These are phyloP conservation scores for Gulo gulo DNA, from an alignment of 2,113 vertebrate genomes.

Conservation along the genomic window DNA sequence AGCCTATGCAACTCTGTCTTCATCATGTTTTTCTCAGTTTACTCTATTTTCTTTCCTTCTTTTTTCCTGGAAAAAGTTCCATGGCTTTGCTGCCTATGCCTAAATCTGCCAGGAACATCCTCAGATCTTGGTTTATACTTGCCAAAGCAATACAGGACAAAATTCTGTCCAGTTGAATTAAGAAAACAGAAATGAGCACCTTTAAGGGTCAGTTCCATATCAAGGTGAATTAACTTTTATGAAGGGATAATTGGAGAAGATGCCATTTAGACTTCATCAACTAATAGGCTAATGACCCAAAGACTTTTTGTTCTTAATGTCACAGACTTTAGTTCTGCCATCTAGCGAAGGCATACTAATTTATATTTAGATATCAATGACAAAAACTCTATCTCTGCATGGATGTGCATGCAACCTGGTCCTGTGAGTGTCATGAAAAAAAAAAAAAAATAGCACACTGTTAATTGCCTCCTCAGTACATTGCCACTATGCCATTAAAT, in stretches of 20 bases:
- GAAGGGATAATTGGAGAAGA: neutral
- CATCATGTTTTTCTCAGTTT: constrained; percentile 24
- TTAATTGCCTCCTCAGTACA: neutral
- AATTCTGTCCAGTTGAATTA: neutral
- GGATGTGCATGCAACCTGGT: neutral
- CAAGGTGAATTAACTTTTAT: constrained; percentile 18
- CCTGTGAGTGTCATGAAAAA: neutral
- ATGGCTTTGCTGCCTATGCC: neutral
- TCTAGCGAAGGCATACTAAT: neutral
- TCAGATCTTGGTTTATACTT: neutral
- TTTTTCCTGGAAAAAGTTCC: neutral
- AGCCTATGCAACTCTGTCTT: neutral
- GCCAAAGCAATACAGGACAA: neutral
- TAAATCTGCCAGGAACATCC: neutral
- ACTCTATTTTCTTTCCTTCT: neutral
- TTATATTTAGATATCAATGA: neutral
- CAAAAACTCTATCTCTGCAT: neutral
- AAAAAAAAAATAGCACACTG: neutral
- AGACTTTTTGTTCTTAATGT: neutral
- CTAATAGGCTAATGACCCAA: neutral
- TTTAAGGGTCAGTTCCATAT: neutral
- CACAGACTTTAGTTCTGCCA: neutral
- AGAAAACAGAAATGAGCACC: neutral
- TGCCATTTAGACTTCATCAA: neutral
- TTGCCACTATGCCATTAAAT: neutral